Percentiles rank a stretch among this genome's conserved stretches.
phyloP scores from a whole-genome alignment of 1,140 invertebrate species.

The Lucilia cuprina region DNA sequence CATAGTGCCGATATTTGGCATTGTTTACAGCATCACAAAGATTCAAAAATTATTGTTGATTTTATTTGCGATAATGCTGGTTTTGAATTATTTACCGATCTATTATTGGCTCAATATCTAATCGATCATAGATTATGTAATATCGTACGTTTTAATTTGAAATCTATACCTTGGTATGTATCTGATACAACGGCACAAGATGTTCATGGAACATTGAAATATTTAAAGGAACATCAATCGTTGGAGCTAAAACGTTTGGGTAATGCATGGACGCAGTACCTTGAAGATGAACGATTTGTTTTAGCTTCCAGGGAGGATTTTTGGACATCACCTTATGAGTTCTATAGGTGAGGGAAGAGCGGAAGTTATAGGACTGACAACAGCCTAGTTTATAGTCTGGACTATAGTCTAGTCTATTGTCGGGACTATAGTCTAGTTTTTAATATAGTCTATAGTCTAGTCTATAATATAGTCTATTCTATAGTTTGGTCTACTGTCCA shows the following conservation, averaged over 20 bases:
- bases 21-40: conserved; percentile 43
- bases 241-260: conserved; percentile 63
- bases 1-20: conserved; percentile 69
- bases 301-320: conserved; percentile 71
- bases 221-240: conserved; percentile 60
- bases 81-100: conserved; percentile 90
- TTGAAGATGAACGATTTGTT: conserved; percentile 65
- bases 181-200: conserved; percentile 88
- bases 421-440: too few species aligned
- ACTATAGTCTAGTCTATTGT: too few species aligned
- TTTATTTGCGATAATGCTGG: conserved; percentile 94
- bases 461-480: too few species aligned
- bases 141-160: conserved; percentile 84
- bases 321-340: conserved; percentile 89
- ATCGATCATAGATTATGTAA: conserved; percentile 70
- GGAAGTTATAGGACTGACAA: too few species aligned
- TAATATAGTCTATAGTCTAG: too few species aligned
- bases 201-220: conserved; percentile 75
- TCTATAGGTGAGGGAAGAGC: conserved; percentile 53
- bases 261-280: conserved; percentile 66
- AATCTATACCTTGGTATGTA: conserved; percentile 95
- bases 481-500: too few species aligned
- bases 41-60: conserved; percentile 65
- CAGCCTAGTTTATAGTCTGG: too few species aligned
- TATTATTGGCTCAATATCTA: conserved; percentile 86